A percentile compares a stretch with the other conserved stretches of the same genome.
These are phyloP conservation scores for Bombycilla garrulus DNA, from an alignment of 2,113 vertebrate species.

Conservation along the genomic window DNA sequence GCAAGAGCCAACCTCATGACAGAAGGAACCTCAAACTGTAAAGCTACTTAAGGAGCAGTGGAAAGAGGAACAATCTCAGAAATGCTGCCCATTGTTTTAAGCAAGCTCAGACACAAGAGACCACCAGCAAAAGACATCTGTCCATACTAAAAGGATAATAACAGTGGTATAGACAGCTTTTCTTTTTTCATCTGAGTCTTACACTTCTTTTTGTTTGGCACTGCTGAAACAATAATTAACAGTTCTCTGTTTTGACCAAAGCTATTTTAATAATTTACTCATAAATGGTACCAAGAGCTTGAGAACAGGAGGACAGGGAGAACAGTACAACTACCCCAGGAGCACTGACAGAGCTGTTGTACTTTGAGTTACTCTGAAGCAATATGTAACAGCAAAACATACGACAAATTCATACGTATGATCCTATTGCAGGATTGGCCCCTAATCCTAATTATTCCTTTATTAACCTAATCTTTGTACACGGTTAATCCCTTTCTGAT, in stretches of 20 bases:
- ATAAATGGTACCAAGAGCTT: background rate
- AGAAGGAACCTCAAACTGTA: background rate
- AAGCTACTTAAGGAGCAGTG: background rate
- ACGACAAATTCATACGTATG: rapidly evolving
- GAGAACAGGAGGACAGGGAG: background rate
- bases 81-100: background rate
- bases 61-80: background rate
- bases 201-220: background rate
- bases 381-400: background rate
- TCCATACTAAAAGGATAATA: background rate
- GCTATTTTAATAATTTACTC: background rate
- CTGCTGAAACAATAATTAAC: background rate
- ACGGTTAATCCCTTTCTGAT: background rate
- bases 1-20: background rate
- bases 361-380: background rate
- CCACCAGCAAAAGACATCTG: background rate
- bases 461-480: slow-evolving; percentile 6
- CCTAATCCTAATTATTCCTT: slow-evolving; percentile 1
- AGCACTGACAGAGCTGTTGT: background rate
- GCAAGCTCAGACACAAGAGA: background rate
- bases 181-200: background rate
- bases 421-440: background rate
- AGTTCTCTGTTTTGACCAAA: background rate
- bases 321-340: background rate
- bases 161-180: background rate